Conservation (phyloP, 2,888 invertebrate genomes). For the Timema podura region DNA sequence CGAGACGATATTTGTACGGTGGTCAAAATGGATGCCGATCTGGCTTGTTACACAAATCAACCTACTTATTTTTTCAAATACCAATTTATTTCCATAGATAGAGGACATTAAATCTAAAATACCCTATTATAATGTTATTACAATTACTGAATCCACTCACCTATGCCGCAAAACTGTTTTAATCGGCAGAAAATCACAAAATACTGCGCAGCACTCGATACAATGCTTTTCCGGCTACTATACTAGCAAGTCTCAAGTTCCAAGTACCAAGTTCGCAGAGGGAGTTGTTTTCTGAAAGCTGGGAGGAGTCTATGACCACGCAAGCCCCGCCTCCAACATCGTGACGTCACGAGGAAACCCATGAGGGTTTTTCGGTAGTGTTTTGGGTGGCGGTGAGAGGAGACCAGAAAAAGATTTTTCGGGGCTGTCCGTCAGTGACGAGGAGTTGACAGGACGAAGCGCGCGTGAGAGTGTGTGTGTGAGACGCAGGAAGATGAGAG, state of each 20-base stretch:
- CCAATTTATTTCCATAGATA: too few relatives aligned
- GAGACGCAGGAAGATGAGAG: neutral
- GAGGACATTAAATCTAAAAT: too few relatives aligned
- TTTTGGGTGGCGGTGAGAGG: constrained; percentile 21
- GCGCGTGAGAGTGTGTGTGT: constrained; percentile 15
- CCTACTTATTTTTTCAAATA: too few relatives aligned
- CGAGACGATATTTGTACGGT: too few relatives aligned
- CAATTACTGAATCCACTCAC: constrained; percentile 10
- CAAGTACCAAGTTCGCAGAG: constrained; percentile 20
- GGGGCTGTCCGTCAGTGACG: constrained; percentile 24
- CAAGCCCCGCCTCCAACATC: constrained; percentile 27
- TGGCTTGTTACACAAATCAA: too few relatives aligned
- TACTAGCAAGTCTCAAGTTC: constrained; percentile 19
- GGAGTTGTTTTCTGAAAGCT: constrained; percentile 18
- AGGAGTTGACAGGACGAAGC: constrained; percentile 29
- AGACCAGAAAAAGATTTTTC: constrained; percentile 19
- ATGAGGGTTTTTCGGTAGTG: constrained; percentile 31
- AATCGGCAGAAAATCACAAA: constrained; percentile 6
- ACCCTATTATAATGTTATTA: too few relatives aligned
- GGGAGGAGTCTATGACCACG: constrained; percentile 19
- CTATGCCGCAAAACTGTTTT: neutral
- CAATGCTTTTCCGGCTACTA: constrained; percentile 19
- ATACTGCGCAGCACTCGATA: constrained; percentile 7
- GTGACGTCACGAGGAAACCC: constrained; percentile 31
- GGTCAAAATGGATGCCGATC: constrained; percentile 27